Base-by-base conservation (phyloP, 2,888 invertebrate genomes). In the Cantharis rustica region DNA sequence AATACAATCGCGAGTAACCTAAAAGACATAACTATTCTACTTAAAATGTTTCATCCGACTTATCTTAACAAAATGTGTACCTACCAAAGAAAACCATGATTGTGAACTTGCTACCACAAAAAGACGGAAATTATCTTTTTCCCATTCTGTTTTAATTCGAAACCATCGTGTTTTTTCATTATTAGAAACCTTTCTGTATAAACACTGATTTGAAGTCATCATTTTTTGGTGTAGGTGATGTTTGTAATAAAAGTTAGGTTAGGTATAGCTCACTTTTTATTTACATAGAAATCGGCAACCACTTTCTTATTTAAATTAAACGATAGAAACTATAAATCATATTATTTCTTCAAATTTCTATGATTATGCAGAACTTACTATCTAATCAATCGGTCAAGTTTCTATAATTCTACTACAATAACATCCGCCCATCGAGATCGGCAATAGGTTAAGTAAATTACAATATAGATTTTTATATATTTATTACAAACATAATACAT, bases 1-100 rank as follows among this genome's bases (percentile, higher is more conserved):
- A 20, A 84, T 16, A 23, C 74, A 27, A 61, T 80, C 73, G 17
- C 77, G 68, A 10, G 79, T 69, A 17, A 81, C 73, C 84, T 84
- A 47, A 47, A 47, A n/a, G n/a, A 71, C 17, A 79, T 13, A 13
- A 31, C 31, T 61, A 20, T 27, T 64, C 16, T 27, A 23, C 7
- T 69, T 16, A 26, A 20, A 26, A 23, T 66, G 9, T 7, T n/a
- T 11, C 9, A 9, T n/a, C n/a, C 2, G 0, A 9, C 3, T 16
- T 16, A 63, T 17, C 63, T 23, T 23, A 0, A 23, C 1, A 1
- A 23, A 23, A 1, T 23, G 23, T 23, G 7, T 16, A 17, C 13
- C 5, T 79, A 81, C 82, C 69, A 71, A 69, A 47, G 80, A 77
- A 72, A 68, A 69, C 79, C 79, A 82, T 4, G 80, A 75, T 27